These are phyloP conservation scores for Aelia acuminata DNA, from an alignment of 2,888 invertebrate species.

Conservation along the genomic window DNA sequence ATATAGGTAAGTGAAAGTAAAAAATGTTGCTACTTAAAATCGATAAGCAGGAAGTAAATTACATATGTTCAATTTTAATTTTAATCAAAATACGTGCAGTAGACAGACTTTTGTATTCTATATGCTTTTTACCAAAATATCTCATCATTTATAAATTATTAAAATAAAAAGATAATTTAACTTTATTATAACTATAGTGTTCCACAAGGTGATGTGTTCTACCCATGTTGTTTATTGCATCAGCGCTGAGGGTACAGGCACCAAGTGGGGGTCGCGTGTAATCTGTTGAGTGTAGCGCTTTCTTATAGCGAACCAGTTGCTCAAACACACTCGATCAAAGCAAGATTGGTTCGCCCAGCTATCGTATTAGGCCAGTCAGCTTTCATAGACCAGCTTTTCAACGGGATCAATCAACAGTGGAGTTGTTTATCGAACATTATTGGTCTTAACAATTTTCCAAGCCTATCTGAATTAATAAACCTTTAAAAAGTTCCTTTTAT, in stretches of 20 bases:
- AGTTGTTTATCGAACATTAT: neutral
- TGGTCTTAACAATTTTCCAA: neutral
- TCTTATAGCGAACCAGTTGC: conserved; percentile 12
- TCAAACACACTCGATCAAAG: conserved; percentile 22
- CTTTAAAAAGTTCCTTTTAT: neutral
- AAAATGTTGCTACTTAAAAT: too few relatives aligned
- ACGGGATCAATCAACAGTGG: neutral
- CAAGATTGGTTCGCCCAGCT: neutral
- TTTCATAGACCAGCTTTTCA: neutral
- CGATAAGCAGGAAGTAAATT: too few relatives aligned
- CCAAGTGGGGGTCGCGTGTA: conserved; percentile 11
- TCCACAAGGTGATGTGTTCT: neutral
- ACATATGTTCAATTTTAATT: too few relatives aligned
- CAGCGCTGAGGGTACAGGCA: neutral
- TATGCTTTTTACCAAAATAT: too few relatives aligned
- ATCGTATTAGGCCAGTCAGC: neutral
- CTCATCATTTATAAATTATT: too few relatives aligned
- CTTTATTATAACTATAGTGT: too few relatives aligned
- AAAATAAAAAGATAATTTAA: too few relatives aligned
- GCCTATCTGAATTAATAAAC: too few relatives aligned
- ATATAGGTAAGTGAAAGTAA: too few relatives aligned
- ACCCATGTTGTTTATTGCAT: neutral
- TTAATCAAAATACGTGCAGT: too few relatives aligned
- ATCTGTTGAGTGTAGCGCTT: neutral
- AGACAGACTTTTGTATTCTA: too few relatives aligned